Evolutionary conservation across 2,888 invertebrate genomes (phyloP), one percentile per base, ranked within the genome.

Genomic region (Agonopterix heracliana): DNA sequence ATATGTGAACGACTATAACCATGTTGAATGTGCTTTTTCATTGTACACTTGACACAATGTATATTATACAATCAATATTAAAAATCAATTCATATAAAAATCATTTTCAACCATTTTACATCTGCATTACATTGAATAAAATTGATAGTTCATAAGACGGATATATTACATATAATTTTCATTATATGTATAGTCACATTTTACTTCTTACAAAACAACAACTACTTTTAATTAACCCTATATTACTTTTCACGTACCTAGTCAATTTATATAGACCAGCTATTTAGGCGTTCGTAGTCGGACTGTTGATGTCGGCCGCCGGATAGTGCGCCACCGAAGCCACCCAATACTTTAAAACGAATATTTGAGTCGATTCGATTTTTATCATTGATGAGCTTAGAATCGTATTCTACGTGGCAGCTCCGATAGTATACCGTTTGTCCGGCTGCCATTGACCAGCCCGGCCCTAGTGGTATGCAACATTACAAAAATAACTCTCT

Each of bases 111-210:
- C 81, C 78, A 78, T 78, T 65, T 78, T 76, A 73, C 68, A 79
- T 77, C 73, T 79, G 82, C 66, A 69, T 74, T 69, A 69, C 66
- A 66, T 69, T 73, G 66, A 74, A 70, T 76, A n/a, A n/a, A n/a
- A n/a, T n/a, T n/a, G 74, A 75, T 77, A 79, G 66, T 82, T 87
- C 87, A 87, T 85, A 86, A 86, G 86, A 87, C 85, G 86, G 88
- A 87, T 85, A 84, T 81, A 78, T 66, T 78, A 77, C 85, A 86
- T 81, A 85, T 80, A 87, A 85, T 64, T 75, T 67, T 77, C 78
- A 81, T 85, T 81, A 84, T 80, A 86, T 84, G 82, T 67, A 75
- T 74, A 76, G 68, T 78, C 78, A 80, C 78, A 82, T 73, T 75
- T 82, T 78, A 79, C 73, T 79, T 78, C 84, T 85, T 86, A 88